These are phyloP conservation scores for Aldrovandia affinis DNA, from an alignment of 2,797 vertebrate genomes.

Conservation along the genomic window DNA sequence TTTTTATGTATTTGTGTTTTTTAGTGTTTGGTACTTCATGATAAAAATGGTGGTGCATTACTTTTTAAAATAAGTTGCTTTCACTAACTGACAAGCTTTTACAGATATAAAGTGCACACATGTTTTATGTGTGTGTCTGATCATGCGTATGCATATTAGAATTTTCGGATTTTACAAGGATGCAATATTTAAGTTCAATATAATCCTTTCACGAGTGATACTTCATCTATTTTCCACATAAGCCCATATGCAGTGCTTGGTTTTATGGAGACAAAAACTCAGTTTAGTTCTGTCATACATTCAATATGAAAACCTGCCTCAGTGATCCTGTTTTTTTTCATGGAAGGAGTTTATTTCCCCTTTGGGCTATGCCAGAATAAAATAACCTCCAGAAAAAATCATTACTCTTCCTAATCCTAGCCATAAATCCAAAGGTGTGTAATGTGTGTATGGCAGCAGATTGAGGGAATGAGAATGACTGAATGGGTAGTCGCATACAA, in stretches of 20 bases:
- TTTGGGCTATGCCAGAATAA: neutral
- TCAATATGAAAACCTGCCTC: neutral
- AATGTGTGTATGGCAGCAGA: neutral
- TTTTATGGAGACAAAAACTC: neutral
- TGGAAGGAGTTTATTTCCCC: constrained; percentile 1
- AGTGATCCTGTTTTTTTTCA: neutral
- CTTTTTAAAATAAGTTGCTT: too few species aligned
- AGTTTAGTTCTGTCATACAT: neutral
- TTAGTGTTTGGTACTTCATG: too few species aligned
- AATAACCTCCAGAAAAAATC: constrained; percentile 1
- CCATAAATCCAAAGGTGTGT: neutral
- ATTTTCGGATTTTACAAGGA: too few species aligned
- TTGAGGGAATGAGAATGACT: neutral
- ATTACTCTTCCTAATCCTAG: constrained; percentile 12
- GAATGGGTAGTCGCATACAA: neutral
- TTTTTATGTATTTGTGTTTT: too few species aligned
- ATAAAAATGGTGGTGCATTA: too few species aligned
- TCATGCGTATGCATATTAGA: too few species aligned
- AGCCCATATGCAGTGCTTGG: neutral
- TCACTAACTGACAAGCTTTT: too few species aligned
- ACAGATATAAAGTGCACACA: too few species aligned
- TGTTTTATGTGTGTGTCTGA: too few species aligned
- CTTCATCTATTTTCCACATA: neutral
- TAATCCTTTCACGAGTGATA: neutral
- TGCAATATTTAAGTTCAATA: too few species aligned